Base-by-base conservation (phyloP, 2,113 vertebrate species). In the Nerophis ophidion region DNA sequence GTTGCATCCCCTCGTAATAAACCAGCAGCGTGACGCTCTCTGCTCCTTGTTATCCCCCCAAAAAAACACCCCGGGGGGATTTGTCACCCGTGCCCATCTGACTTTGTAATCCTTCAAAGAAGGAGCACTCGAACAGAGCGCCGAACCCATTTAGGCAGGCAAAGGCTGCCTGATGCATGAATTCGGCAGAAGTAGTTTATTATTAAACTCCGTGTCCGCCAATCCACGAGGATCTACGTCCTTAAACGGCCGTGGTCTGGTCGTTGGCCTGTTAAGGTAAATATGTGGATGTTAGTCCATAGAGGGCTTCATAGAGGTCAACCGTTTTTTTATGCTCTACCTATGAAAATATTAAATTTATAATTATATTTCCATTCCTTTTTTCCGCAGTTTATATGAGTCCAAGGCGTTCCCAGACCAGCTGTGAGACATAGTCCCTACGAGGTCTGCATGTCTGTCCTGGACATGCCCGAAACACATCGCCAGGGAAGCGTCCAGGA, bases 181-280 rank as follows among this genome's bases (percentile, higher is more conserved):
- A 84, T 88, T 81, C 84, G 81, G 73, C 75, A 79, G 68, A 56
- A 61, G 53, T 45, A 38, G 62, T 83, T 67, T 84, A 91, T 84
- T 75, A 84, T 88, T 87, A 85, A 86, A 71, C 47, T 8, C 42
- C 72, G 74, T 76, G 75, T 77, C 66, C 69, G 60, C 47, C 59
- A 49, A 71, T 80, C 73, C 57, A 62, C 48, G 14, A 66, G 60
- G 79, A 70, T 76, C 64, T 73, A 61, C 66, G 75, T 72, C 63
- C 52, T 47, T 60, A 52, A 53, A 55, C 38, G 10, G 50, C 59
- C 59, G 60, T 34, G 8, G 50, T 34, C 33, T 7, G 8, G 13
- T 53, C 33, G 16, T 26, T 26, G 3, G 26, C 26, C 26, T 26
- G 26, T 26, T 3, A 26, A 26, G 26, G 26, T 2, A 3, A 26